Evolutionary conservation across 64 coral and sea anemone genomes (phyloP).

Genomic region (Stylophora pistillata): DNA sequence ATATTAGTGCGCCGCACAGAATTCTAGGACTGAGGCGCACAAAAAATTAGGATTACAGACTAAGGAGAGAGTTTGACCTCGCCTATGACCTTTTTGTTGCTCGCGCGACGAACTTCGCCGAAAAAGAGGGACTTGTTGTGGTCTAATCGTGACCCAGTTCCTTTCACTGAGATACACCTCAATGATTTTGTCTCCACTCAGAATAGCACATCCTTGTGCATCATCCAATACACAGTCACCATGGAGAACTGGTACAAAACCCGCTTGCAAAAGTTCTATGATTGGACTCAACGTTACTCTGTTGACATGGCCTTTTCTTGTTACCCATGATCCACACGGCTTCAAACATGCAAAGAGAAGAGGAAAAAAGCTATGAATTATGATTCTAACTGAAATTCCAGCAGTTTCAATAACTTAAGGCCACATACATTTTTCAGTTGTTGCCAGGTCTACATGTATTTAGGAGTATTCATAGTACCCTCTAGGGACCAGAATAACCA

Average conservation of each 20-base stretch:
- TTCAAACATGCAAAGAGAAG: not conserved
- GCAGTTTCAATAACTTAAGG: no score
- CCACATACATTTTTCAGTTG: no score
- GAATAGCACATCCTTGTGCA: conserved; percentile 71
- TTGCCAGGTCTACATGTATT: no score
- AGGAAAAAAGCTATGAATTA: not conserved
- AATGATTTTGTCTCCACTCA: conserved; percentile 92
- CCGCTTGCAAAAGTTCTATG: conserved; percentile 51
- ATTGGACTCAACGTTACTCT: conserved; percentile 47
- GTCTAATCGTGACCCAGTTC: not conserved
- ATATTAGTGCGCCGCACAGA: no score
- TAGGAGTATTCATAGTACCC: no score
- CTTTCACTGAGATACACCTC: conserved; percentile 41
- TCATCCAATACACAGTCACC: conserved; percentile 86
- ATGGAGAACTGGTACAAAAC: conserved; percentile 84
- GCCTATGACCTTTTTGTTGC: no score
- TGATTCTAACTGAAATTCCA: not conserved
- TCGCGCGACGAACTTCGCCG: no score
- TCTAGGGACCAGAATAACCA: no score
- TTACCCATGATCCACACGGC: conserved; percentile 79
- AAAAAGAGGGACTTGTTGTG: not conserved
- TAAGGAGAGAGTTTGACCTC: no score
- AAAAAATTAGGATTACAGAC: no score
- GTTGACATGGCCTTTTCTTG: conserved; percentile 58
- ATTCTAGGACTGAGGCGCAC: no score